These are phyloP conservation scores for Phthorimaea operculella DNA, from an alignment of 1,140 invertebrate species.

Conservation along the genomic window DNA sequence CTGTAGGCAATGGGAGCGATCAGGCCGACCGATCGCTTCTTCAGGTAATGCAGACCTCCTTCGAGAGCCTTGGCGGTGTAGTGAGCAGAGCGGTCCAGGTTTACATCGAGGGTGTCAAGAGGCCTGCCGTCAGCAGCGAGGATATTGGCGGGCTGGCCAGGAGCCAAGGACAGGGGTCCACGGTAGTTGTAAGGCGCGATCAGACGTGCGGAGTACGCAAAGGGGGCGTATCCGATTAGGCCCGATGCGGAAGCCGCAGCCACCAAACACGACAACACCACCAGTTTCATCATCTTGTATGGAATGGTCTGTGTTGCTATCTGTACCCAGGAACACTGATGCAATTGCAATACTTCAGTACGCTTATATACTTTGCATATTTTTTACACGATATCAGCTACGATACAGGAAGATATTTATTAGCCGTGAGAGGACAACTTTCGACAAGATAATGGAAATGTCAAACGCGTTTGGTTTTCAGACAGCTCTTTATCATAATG, in stretches of 20 bases:
- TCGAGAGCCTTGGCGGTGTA: constrained; percentile 31
- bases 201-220: constrained; percentile 13
- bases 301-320: constrained; percentile 2
- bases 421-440: neutral
- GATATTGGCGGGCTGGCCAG: constrained; percentile 45
- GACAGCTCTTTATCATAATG: no score
- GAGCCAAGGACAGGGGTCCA: constrained; percentile 35
- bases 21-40: constrained; percentile 18
- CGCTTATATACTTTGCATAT: neutral
- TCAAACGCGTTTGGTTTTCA: neutral
- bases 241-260: constrained; percentile 52
- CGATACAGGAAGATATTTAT: neutral
- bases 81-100: constrained; percentile 58
- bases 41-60: constrained; percentile 16
- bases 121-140: constrained; percentile 40
- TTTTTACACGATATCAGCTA: neutral
- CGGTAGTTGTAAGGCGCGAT: constrained; percentile 33
- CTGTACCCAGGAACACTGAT: neutral
- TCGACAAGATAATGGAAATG: constrained; percentile 1
- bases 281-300: constrained; percentile 55
- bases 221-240: constrained; percentile 19
- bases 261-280: constrained; percentile 68
- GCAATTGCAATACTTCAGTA: neutral
- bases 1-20: constrained; percentile 14
- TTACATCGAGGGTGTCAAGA: constrained; percentile 54